A percentile compares a stretch with the other conserved stretches of the same genome.
Conservation (phyloP, 2,888 invertebrate species). For the Drosophila peninsularis region DNA sequence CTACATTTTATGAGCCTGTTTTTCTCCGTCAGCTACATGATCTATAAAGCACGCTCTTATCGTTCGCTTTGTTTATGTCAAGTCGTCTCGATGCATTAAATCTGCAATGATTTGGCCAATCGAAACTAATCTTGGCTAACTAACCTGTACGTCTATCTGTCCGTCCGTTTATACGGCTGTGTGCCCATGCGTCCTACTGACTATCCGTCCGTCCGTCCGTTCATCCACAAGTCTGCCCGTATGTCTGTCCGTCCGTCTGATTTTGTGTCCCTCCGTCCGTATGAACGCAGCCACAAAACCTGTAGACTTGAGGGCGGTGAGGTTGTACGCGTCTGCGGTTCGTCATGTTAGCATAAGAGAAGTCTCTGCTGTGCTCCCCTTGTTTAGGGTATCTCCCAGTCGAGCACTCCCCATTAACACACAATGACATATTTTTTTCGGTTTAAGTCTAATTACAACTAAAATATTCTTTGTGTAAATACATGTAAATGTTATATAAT, state of each 20-base stretch:
- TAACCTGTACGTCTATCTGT: too few species aligned
- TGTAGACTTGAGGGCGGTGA: too few species aligned
- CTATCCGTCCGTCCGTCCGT: too few species aligned
- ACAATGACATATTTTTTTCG: not conserved
- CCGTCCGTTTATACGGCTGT: too few species aligned
- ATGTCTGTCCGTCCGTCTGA: too few species aligned
- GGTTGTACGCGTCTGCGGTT: too few species aligned
- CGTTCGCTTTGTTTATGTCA: not conserved
- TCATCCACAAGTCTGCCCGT: too few species aligned
- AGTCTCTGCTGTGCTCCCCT: not conserved
- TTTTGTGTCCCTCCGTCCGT: too few species aligned
- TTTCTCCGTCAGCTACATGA: slow-evolving; percentile 24
- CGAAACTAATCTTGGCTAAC: not conserved
- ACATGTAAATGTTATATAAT: not conserved
- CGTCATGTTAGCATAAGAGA: too few species aligned
- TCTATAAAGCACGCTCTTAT: slow-evolving; percentile 15
- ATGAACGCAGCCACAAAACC: too few species aligned
- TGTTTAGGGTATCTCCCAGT: too few species aligned
- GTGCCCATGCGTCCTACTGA: too few species aligned
- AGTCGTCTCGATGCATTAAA: not conserved
- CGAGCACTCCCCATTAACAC: not conserved
- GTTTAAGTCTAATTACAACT: not conserved
- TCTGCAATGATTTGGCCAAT: not conserved
- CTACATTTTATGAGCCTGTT: slow-evolving; percentile 27
- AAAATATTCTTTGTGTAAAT: slow-evolving; percentile 5